Conservation (phyloP, 2,888 invertebrate genomes). For the Alloplasta piceator region DNA sequence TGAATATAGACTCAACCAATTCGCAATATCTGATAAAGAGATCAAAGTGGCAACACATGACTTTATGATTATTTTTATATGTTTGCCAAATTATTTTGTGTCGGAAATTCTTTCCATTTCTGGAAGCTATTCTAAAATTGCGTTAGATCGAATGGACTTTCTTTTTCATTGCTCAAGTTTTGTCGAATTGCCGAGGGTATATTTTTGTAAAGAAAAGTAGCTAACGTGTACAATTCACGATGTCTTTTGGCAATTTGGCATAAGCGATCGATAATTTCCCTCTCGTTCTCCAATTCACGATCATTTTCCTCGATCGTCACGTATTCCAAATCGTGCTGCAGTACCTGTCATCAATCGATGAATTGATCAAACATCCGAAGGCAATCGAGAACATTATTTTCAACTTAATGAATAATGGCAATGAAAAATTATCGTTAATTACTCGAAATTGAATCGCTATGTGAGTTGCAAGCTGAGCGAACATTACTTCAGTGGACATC, state of each 20-base stretch:
- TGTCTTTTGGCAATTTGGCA: conserved; percentile 55
- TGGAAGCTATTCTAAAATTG: background rate
- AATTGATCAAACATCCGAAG: background rate
- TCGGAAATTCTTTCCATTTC: background rate
- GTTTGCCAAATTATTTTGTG: background rate
- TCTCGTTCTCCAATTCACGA: conserved; percentile 12
- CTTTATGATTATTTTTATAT: background rate
- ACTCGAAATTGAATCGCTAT: conserved; percentile 53
- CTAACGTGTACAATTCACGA: conserved; percentile 53
- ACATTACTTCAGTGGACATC: conserved; percentile 51
- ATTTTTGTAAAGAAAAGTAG: background rate
- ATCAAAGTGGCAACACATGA: background rate
- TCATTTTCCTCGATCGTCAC: conserved; percentile 10
- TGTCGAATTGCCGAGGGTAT: background rate
- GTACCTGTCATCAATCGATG: conserved; percentile 26
- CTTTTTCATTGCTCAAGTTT: background rate
- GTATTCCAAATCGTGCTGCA: conserved; percentile 58
- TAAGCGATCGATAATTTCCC: conserved; percentile 45
- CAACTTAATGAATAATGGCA: background rate
- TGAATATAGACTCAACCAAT: conserved; percentile 58
- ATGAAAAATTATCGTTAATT: background rate
- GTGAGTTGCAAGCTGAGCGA: conserved; percentile 58
- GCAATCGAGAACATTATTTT: background rate
- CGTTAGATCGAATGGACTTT: background rate
- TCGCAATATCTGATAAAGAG: conserved; percentile 49